Percentiles rank a stretch among this genome's conserved stretches.
Evolutionary conservation across 2,113 vertebrate genomes (phyloP).

Genomic region (Fulica atra): DNA sequence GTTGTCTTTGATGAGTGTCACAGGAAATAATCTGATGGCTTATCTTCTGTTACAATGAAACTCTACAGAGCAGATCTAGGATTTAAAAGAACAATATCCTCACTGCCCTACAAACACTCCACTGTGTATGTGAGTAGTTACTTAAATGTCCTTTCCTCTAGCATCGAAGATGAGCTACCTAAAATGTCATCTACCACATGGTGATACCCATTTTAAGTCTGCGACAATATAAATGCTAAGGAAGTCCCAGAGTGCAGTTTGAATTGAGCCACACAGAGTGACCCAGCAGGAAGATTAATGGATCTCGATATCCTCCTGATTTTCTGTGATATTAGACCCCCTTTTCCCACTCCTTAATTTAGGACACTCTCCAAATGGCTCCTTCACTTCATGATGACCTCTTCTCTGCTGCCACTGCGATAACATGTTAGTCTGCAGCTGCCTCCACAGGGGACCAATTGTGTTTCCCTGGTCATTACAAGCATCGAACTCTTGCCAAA

Average conservation of each 20-base stretch:
- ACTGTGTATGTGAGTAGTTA: neutral
- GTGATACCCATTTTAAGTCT: conserved; percentile 42
- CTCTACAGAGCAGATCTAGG: neutral
- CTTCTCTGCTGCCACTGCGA: conserved; percentile 18
- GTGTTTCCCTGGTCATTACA: neutral
- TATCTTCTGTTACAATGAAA: neutral
- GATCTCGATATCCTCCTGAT: conserved; percentile 25
- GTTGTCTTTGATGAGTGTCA: neutral
- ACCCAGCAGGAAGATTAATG: conserved; percentile 63
- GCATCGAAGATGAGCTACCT: neutral
- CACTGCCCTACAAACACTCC: neutral
- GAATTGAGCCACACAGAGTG: conserved; percentile 27
- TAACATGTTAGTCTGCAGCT: neutral
- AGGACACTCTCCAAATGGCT: conserved; percentile 2
- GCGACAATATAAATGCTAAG: conserved; percentile 60
- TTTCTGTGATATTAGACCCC: neutral
- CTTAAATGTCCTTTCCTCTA: conserved; percentile 9
- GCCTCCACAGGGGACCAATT: neutral
- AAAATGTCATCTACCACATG: conserved; percentile 58
- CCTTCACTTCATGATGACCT: neutral
- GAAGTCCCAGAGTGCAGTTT: conserved; percentile 34
- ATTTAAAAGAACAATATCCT: neutral
- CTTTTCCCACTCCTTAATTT: neutral
- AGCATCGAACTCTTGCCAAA: conserved; percentile 6
- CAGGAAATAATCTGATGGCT: neutral